Evolutionary conservation across 2,113 vertebrate genomes (phyloP), one percentile per base, ranked within the genome.

Genomic region (Aphyosemion australe): DNA sequence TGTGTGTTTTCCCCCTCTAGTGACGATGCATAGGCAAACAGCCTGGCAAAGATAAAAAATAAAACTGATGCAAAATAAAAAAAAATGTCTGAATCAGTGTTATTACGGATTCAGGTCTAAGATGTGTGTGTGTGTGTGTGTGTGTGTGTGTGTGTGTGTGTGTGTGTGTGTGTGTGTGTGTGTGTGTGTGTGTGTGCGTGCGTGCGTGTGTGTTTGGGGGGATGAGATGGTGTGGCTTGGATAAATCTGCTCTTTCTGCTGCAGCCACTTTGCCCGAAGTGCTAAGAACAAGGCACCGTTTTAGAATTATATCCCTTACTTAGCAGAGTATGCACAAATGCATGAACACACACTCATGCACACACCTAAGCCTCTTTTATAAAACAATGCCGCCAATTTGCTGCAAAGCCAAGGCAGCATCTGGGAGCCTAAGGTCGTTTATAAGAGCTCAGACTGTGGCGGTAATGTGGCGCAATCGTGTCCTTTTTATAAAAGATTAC

Each of bases 81-180:
- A 72, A 81, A 77, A 82, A 91, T 87, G 57, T 89, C 84, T 91
- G 88, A 89, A 92, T 91, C 92, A 93, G 84, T 93, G 90, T 93
- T 94, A 95, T 92, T 93, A 91, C 89, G 92, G 92, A 94, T 92
- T 91, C 87, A 77, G 67, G 51, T 65, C 84, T 49, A 86, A 82
- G 80, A 78, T 70, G 61, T 50, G 50, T 37, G 19, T 49, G 55
- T 65, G 59, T 48, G 71, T 48, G 43, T 43, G 49, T 26, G 26
- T 26, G 26, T 26, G 26, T 26, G 26, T 26, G 26, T 26, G 26
- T 26, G 26, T 26, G 26, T 26, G 26, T 26, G 26, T 26, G 26
- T 26, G 26, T 26, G 26, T 26, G 26, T 26, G 26, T 26, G 26
- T 26, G 26, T 26, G 26, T 26, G 26, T 26, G 26, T 26, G 26